These are phyloP conservation scores for Oeneis ivallda DNA, from an alignment of 2,888 invertebrate genomes.

Conservation along the genomic window DNA sequence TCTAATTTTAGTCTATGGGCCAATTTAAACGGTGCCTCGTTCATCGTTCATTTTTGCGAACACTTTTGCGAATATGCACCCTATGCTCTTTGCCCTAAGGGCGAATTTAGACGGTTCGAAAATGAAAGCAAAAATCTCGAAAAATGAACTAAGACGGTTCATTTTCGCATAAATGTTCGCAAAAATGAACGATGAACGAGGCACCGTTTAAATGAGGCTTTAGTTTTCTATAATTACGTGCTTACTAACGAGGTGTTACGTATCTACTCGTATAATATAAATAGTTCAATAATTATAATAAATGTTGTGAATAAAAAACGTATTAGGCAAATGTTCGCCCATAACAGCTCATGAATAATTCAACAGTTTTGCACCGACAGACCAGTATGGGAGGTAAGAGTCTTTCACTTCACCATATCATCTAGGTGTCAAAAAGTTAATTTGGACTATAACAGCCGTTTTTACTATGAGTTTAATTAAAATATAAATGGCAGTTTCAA, in stretches of 20 bases:
- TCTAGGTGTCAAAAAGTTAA: not conserved
- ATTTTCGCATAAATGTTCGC: no score
- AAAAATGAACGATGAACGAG: no score
- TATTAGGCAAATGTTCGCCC: slow-evolving; percentile 30
- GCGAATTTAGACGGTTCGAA: no score
- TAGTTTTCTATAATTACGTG: not conserved
- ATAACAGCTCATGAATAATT: slow-evolving; percentile 32
- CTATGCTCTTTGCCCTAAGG: no score
- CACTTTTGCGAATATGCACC: no score
- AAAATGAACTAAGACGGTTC: no score
- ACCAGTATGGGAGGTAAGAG: slow-evolving; percentile 1
- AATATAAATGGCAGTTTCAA: not conserved
- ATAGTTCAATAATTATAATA: slow-evolving; percentile 29
- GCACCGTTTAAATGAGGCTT: no score
- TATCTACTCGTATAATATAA: slow-evolving; percentile 19
- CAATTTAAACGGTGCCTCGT: no score
- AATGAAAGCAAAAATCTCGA: no score
- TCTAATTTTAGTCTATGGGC: no score
- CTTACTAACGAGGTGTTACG: slow-evolving; percentile 24
- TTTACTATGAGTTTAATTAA: not conserved
- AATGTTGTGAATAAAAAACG: slow-evolving; percentile 33
- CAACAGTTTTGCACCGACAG: slow-evolving; percentile 22
- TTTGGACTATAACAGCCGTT: not conserved
- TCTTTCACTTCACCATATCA: slow-evolving; percentile 24
- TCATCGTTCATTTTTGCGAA: no score